phyloP scores from a whole-genome alignment of 1,140 invertebrate species.

The Wiebesia pumilae region DNA sequence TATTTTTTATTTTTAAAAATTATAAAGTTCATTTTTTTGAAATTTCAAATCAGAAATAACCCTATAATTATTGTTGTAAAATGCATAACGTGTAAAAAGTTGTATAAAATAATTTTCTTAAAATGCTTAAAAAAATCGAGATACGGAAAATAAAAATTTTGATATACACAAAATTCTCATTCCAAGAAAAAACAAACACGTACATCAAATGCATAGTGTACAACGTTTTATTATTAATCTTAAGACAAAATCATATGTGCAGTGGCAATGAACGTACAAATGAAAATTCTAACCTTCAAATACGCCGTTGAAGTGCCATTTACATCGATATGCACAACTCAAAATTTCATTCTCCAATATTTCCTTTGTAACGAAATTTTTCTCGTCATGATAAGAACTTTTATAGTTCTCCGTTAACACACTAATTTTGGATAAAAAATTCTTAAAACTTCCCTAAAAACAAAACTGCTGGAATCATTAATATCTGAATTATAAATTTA shows the following conservation, averaged over 20 bases:
- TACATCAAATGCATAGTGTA: neutral
- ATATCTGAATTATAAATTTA: neutral
- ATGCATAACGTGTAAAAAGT: neutral
- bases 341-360: neutral
- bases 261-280: neutral
- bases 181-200: neutral
- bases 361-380: neutral
- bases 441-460: neutral
- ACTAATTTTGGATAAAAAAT: neutral
- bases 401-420: neutral
- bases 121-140: neutral
- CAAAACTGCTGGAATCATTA: neutral
- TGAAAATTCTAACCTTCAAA: constrained; percentile 34
- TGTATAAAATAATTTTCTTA: neutral
- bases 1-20: too few relatives aligned
- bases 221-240: constrained; percentile 22
- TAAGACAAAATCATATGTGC: neutral
- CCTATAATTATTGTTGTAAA: neutral
- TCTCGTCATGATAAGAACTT: neutral
- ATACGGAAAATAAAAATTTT: neutral
- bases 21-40: too few relatives aligned
- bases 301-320: neutral
- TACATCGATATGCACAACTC: neutral
- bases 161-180: neutral
- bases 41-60: too few relatives aligned